A percentile compares a stretch with the other conserved stretches of the same genome.
These are phyloP conservation scores for Calidris pugnax DNA, from an alignment of 2,113 vertebrate species.

Conservation along the genomic window DNA sequence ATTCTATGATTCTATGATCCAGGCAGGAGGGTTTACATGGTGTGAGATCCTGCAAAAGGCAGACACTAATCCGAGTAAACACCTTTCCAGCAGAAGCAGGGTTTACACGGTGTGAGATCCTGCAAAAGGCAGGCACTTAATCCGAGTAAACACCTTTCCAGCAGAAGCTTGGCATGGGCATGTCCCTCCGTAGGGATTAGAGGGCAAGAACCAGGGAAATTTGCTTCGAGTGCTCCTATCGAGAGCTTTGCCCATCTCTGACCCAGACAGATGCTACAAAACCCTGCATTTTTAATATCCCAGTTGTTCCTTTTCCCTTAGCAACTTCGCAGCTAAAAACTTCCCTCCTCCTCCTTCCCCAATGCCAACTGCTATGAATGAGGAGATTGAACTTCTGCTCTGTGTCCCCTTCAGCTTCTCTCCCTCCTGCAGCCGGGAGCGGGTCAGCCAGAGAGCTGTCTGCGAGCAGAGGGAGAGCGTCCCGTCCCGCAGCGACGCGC, in stretches of 20 bases:
- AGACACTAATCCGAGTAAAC: neutral
- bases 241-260: neutral
- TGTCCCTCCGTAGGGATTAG: accelerated
- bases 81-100: neutral
- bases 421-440: neutral
- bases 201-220: neutral
- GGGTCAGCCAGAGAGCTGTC: neutral
- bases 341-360: neutral
- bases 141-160: neutral
- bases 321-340: neutral
- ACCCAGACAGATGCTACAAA: neutral
- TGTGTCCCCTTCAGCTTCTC: neutral
- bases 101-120: no score
- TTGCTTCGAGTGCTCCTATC: neutral
- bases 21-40: accelerated
- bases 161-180: neutral
- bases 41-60: neutral
- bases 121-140: neutral
- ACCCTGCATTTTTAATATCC: neutral
- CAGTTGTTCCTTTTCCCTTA: neutral
- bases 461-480: neutral
- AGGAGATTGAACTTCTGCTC: neutral
- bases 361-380: neutral
- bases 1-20: no score
- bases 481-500: neutral